Percentiles rank a stretch among this genome's conserved stretches.
Evolutionary conservation across 2,113 vertebrate species (phyloP).

Genomic region (Notothenia coriiceps): DNA sequence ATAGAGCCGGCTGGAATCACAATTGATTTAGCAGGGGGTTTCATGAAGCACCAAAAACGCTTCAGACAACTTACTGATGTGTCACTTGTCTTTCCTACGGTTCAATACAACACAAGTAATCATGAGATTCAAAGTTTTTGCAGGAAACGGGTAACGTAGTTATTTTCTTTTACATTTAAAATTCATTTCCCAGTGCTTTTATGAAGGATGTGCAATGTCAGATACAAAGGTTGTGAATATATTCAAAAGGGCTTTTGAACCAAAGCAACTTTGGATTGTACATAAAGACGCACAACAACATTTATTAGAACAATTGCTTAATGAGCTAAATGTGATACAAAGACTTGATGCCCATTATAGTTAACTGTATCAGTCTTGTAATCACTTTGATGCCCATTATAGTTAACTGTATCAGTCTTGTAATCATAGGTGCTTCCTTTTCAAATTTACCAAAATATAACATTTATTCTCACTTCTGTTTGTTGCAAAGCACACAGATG

Average conservation of each 20-base stretch:
- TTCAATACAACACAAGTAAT: background rate
- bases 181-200: background rate
- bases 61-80: conserved; percentile 1
- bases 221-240: conserved; percentile 11
- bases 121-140: conserved; percentile 26
- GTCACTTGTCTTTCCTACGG: background rate
- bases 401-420: conserved; percentile 12
- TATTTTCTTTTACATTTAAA: no score
- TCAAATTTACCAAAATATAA: background rate
- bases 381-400: background rate
- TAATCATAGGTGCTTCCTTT: conserved; percentile 1
- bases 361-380: conserved; percentile 11
- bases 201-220: conserved; percentile 12
- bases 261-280: conserved; percentile 7
- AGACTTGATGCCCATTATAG: background rate
- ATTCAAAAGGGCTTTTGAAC: conserved; percentile 5
- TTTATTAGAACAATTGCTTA: conserved; percentile 1
- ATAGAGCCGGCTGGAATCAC: background rate
- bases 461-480: background rate
- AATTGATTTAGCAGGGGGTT: background rate
- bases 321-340: conserved; percentile 22
- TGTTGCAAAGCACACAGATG: conserved; percentile 12
- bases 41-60: conserved; percentile 27
- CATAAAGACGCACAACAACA: conserved; percentile 22
- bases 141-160: background rate